Evolutionary conservation across 2,113 vertebrate genomes (phyloP).

Genomic region (Dipodomys stephensi): DNA sequence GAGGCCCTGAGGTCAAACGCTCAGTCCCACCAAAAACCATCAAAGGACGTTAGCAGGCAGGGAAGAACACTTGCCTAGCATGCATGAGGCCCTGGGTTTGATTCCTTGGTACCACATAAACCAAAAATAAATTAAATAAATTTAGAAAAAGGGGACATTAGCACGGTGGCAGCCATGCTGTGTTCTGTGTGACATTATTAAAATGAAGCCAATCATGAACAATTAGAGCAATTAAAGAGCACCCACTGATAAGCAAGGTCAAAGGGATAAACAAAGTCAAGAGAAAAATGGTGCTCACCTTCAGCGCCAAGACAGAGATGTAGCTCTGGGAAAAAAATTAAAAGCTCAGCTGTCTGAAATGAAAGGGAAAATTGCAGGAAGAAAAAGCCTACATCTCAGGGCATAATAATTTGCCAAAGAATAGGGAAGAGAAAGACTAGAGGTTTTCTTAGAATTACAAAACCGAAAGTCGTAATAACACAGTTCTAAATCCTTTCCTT

Average conservation of each 20-base stretch:
- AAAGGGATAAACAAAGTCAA: background rate
- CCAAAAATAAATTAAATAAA: background rate
- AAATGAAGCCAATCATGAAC: background rate
- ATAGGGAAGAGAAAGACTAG: background rate
- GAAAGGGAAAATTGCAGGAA: background rate
- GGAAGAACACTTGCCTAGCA: background rate
- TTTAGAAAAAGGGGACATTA: background rate
- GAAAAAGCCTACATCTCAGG: background rate
- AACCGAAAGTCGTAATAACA: background rate
- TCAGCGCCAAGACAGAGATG: background rate
- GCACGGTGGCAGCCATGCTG: accelerated
- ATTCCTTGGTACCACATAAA: background rate
- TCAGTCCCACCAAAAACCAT: too few relatives aligned
- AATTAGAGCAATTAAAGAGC: background rate
- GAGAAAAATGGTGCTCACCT: background rate
- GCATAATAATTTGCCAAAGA: background rate
- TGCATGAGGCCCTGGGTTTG: background rate
- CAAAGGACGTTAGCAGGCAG: too few relatives aligned
- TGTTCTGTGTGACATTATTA: accelerated
- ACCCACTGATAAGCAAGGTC: background rate
- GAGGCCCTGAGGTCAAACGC: too few relatives aligned
- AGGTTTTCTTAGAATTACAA: background rate
- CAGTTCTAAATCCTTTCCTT: background rate
- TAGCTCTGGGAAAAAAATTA: background rate
- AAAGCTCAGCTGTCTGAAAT: background rate